phyloP scores from a whole-genome alignment of 2,113 vertebrate species.

The Heloderma charlesbogerti region DNA sequence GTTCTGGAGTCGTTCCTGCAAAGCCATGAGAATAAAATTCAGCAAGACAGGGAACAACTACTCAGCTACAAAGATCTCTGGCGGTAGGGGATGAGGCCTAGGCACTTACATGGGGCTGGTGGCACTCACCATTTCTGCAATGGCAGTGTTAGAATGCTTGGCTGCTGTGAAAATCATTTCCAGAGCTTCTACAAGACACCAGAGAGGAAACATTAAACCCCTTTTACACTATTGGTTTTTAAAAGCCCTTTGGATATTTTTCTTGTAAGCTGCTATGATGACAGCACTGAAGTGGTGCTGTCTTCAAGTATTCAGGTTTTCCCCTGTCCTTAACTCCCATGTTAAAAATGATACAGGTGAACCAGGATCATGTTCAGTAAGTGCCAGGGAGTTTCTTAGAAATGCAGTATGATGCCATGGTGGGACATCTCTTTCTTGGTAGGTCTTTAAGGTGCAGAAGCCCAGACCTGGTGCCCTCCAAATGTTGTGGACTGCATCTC shows the following conservation, averaged over 20 bases:
- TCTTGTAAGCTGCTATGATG: not conserved
- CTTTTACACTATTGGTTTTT: not conserved
- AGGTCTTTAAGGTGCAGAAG: not conserved
- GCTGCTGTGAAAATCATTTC: slow-evolving; percentile 80
- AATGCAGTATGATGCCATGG: not conserved
- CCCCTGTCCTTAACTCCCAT: not conserved
- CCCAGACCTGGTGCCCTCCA: no score
- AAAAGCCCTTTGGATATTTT: not conserved
- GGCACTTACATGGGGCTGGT: not conserved
- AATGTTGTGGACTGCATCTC: no score
- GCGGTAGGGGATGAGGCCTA: not conserved
- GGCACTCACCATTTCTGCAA: slow-evolving; percentile 78
- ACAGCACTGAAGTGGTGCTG: not conserved
- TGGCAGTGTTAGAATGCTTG: slow-evolving; percentile 80
- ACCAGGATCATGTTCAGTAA: not conserved
- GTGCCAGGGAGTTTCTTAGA: not conserved
- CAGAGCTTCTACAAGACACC: slow-evolving; percentile 74
- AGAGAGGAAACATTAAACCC: not conserved
- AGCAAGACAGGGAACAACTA: not conserved
- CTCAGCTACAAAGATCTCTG: not conserved
- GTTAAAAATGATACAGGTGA: not conserved
- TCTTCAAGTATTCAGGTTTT: not conserved
- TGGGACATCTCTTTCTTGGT: not conserved
- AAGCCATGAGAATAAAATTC: not conserved
- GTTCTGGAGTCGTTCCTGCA: slow-evolving; percentile 80